Base-by-base conservation (phyloP, 2,888 invertebrate genomes). In the Epinotia nisella region DNA sequence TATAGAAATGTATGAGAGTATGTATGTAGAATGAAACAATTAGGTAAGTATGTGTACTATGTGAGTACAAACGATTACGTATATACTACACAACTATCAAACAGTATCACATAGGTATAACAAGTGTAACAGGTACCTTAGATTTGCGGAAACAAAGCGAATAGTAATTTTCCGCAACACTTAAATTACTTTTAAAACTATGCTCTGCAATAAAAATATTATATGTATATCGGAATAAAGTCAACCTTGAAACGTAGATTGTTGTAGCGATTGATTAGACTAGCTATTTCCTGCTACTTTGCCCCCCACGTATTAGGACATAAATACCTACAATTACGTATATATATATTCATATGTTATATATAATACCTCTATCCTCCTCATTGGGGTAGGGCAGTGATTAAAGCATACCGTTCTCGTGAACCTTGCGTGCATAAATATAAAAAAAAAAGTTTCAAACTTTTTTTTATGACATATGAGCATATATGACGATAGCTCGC, bases 81-180 rank as follows among this genome's bases (percentile, higher is more conserved):
- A 49, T 15, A 4, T 15, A 49, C n/a, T 49, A n/a, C n/a, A 15
- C 49, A 60, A 65, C n/a, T 49, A 24, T 4, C 51, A 17, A 29
- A 11, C 49, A 10, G 11, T 13, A 21, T 24, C 24, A 15, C 15
- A 17, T 35, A 35, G 35, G 9, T 29, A 35, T 51, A 13, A 53
- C 15, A 19, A 64, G 35, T 62, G 49, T 13, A 5, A 35, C 10
- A 56, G n/a, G n/a, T 66, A 55, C 55, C 35, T 66, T 66, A 66
- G 55, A 55, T 66, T 66, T 66, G 65, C 65, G 65, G 65, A 66
- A 66, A 66, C 53, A 53, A 55, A 55, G 35, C 21, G 11, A 15
- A 41, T 17, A 55, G 35, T 35, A 19, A 35, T 66, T 24, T 66
- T 56, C 66, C 24, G 66, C 55, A 66, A 66, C 24, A 13, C 24